phyloP scores from a whole-genome alignment of 2,888 invertebrate genomes.

The Slavum lentiscoides region DNA sequence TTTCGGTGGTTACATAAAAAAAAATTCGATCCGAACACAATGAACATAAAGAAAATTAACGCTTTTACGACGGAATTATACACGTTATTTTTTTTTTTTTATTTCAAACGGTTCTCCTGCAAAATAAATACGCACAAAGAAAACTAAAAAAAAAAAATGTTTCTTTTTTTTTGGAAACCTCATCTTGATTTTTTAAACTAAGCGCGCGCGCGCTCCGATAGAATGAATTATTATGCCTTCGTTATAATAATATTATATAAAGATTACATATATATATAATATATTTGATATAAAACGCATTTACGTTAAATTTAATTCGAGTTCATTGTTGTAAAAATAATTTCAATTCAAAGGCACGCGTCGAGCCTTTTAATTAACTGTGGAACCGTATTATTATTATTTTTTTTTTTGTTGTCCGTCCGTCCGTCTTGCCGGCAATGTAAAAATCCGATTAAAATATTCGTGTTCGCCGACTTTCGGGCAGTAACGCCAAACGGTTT shows the following conservation, averaged over 20 bases:
- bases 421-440: background rate
- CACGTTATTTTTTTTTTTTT: too few species aligned
- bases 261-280: background rate
- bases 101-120: too few species aligned
- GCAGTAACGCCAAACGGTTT: slow-evolving; percentile 11
- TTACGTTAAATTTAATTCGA: slow-evolving; percentile 20
- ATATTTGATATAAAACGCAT: too few species aligned
- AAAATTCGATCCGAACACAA: too few species aligned
- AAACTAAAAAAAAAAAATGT: too few species aligned
- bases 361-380: slow-evolving; percentile 38
- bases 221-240: background rate
- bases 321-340: slow-evolving; percentile 15
- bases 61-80: too few species aligned
- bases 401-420: background rate
- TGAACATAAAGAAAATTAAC: too few species aligned
- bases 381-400: background rate
- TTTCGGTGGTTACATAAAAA: too few species aligned
- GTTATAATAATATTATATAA: background rate
- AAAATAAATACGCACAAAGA: too few species aligned
- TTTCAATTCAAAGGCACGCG: slow-evolving; percentile 21
- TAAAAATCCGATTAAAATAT: slow-evolving; percentile 44
- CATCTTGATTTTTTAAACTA: too few species aligned
- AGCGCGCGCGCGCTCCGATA: too few species aligned
- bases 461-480: slow-evolving; percentile 12
- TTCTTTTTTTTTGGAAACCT: too few species aligned